These are phyloP conservation scores for Edolisoma coerulescens DNA, from an alignment of 2,113 vertebrate genomes.

Conservation along the genomic window DNA sequence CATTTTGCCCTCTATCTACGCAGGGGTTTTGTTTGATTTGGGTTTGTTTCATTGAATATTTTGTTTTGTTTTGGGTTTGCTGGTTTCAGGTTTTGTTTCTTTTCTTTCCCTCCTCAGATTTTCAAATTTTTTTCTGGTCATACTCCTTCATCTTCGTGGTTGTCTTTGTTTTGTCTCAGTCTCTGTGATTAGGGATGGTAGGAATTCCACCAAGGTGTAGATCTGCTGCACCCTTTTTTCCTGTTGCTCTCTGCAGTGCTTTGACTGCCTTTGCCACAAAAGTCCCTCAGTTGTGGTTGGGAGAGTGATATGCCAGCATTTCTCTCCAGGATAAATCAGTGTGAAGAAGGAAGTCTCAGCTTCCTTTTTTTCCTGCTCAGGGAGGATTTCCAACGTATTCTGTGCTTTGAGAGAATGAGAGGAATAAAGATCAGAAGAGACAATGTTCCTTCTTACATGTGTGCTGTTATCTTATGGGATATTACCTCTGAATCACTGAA, in stretches of 20 bases:
- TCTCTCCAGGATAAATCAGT: neutral
- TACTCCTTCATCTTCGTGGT: neutral
- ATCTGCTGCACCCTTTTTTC: neutral
- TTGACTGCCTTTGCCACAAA: neutral
- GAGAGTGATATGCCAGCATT: neutral
- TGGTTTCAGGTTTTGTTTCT: neutral
- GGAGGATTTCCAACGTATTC: neutral
- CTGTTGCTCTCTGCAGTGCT: neutral
- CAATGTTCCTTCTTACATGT: neutral
- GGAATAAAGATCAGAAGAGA: neutral
- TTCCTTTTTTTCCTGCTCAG: neutral
- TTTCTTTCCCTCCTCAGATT: neutral
- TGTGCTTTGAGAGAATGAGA: neutral
- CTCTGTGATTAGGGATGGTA: neutral
- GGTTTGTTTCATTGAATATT: neutral
- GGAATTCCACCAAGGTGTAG: neutral
- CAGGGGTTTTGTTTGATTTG: neutral
- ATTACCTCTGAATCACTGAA: neutral
- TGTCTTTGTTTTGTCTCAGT: neutral
- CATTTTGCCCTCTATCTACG: neutral
- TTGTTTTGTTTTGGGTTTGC: neutral
- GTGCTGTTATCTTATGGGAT: neutral
- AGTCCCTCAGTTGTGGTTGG: neutral
- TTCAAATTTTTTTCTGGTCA: neutral
- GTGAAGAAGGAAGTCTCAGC: neutral